phyloP scores from a whole-genome alignment of 2,888 invertebrate genomes.

The Falcaria lacertinaria region DNA sequence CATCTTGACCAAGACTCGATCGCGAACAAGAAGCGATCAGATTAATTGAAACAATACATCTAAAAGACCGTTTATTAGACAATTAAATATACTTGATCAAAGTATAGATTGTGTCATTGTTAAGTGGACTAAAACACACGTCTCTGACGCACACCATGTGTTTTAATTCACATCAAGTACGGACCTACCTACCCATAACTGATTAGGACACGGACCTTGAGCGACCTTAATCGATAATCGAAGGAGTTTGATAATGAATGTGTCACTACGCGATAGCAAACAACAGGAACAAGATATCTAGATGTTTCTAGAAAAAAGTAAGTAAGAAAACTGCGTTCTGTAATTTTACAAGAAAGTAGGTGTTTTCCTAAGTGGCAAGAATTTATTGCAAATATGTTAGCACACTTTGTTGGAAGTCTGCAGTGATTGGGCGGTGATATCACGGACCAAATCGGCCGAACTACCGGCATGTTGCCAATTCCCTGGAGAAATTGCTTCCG shows the following conservation, averaged over 20 bases:
- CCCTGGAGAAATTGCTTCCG: constrained; percentile 9
- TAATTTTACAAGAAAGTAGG: too few species aligned
- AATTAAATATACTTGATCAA: too few species aligned
- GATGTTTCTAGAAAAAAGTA: too few species aligned
- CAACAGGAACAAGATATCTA: too few species aligned
- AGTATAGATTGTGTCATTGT: too few species aligned
- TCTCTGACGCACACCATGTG: constrained; percentile 12
- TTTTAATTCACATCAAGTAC: constrained; percentile 19
- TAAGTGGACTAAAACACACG: constrained; percentile 22
- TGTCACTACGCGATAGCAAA: too few species aligned
- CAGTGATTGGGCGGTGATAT: constrained; percentile 1
- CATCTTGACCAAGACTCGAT: too few species aligned
- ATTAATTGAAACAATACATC: too few species aligned
- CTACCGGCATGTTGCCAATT: not conserved
- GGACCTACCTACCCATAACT: not conserved
- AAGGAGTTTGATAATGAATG: not conserved
- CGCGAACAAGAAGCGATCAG: too few species aligned
- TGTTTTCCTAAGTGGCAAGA: not conserved
- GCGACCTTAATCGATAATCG: not conserved
- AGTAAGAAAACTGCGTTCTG: too few species aligned
- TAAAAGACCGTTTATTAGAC: too few species aligned
- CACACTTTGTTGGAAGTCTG: not conserved
- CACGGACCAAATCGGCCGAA: not conserved
- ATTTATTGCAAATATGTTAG: not conserved
- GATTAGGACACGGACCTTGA: not conserved